phyloP scores from a whole-genome alignment of 2,797 vertebrate species.

The Adelosebastes latens region DNA sequence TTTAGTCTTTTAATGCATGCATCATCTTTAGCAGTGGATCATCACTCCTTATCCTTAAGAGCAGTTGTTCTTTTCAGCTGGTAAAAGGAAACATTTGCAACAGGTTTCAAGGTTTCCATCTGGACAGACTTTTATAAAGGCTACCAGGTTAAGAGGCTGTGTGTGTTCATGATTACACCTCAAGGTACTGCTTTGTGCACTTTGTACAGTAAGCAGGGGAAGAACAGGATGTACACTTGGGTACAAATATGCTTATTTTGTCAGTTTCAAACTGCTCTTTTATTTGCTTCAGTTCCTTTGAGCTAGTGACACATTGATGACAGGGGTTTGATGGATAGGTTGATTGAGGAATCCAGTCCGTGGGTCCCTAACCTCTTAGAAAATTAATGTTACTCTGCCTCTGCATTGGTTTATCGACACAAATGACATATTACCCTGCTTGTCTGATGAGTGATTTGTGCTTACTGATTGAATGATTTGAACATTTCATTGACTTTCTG shows the following conservation, averaged over 20 bases:
- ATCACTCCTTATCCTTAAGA: not conserved
- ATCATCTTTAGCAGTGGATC: not conserved
- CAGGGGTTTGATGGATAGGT: not conserved
- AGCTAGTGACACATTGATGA: not conserved
- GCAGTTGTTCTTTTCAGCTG: not conserved
- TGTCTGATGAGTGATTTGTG: slow-evolving; percentile 14
- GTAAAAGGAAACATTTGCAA: not conserved
- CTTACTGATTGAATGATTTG: slow-evolving; percentile 37
- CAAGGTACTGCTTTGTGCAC: not conserved
- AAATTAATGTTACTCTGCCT: not conserved
- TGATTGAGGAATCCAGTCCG: not conserved
- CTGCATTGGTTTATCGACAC: not conserved
- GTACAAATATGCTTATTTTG: not conserved
- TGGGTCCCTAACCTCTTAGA: not conserved
- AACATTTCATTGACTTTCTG: slow-evolving; percentile 34
- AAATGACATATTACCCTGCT: not conserved
- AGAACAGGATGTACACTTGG: slow-evolving; percentile 29
- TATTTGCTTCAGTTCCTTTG: not conserved
- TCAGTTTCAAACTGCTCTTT: not conserved
- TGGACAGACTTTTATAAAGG: not conserved
- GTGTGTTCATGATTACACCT: not conserved
- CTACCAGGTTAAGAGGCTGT: not conserved
- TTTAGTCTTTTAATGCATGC: not conserved
- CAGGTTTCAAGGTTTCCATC: not conserved
- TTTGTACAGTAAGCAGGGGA: not conserved